A percentile compares a stretch with the other conserved stretches of the same genome.
Evolutionary conservation across 2,888 invertebrate species (phyloP).

Genomic region (Pachydiplax longipennis): DNA sequence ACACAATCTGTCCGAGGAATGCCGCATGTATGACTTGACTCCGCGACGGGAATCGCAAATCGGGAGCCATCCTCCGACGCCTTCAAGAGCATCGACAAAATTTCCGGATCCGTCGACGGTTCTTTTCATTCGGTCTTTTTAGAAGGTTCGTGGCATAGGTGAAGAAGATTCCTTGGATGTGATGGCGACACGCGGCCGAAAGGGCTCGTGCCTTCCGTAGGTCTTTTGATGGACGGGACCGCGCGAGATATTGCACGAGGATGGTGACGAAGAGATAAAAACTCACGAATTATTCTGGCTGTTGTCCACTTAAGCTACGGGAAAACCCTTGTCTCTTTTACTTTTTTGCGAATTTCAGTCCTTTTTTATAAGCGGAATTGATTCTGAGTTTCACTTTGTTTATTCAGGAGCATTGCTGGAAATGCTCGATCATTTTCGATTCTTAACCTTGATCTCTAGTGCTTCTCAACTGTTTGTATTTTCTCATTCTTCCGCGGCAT

Average conservation of each 20-base stretch:
- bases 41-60: constrained; percentile 30
- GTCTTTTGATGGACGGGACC: not conserved
- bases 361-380: too few relatives aligned
- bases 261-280: too few relatives aligned
- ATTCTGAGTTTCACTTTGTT: too few relatives aligned
- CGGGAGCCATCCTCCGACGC: not conserved
- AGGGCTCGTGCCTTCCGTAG: not conserved
- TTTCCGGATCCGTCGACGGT: not conserved
- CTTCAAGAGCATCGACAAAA: not conserved
- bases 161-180: not conserved
- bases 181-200: not conserved
- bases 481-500: too few relatives aligned
- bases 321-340: too few relatives aligned
- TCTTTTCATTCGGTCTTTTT: not conserved
- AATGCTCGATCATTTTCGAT: too few relatives aligned
- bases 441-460: too few relatives aligned
- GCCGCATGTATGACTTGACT: constrained; percentile 14
- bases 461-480: too few relatives aligned
- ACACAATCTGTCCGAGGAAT: not conserved
- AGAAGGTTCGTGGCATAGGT: not conserved
- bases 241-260: not conserved
- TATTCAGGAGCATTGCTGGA: too few relatives aligned
- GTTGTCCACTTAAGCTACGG: too few relatives aligned
- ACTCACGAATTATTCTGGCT: too few relatives aligned
- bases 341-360: too few relatives aligned